Conservation (phyloP, 2,888 invertebrate genomes). For the Frankliniella intonsa region DNA sequence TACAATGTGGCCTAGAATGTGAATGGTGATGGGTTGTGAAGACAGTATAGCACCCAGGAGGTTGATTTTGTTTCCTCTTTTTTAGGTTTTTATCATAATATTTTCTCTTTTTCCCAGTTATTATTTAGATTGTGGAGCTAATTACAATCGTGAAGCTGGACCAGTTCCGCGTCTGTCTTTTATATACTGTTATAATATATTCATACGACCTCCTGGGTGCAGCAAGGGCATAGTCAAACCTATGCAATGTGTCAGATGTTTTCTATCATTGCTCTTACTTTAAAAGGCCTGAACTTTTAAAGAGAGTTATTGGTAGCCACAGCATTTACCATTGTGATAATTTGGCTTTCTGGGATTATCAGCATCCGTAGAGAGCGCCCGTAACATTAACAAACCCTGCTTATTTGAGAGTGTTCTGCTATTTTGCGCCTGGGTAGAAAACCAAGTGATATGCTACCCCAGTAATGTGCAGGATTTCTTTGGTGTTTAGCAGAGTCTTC, state of each 20-base stretch:
- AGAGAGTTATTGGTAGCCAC: neutral
- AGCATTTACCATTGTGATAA: neutral
- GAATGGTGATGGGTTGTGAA: neutral
- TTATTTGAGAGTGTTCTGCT: conserved; percentile 22
- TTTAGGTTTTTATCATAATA: conserved; percentile 28
- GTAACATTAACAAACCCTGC: conserved; percentile 22
- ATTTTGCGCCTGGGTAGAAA: conserved; percentile 18
- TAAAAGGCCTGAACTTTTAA: neutral
- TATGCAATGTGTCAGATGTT: neutral
- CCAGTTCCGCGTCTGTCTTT: conserved; percentile 7
- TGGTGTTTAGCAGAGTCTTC: conserved; percentile 6
- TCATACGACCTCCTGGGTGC: neutral
- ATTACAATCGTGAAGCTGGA: conserved; percentile 26
- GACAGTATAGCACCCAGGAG: neutral
- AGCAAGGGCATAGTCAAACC: neutral
- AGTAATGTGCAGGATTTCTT: conserved; percentile 15
- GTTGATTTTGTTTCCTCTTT: neutral
- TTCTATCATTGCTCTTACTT: neutral
- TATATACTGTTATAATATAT: neutral
- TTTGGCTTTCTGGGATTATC: conserved; percentile 20
- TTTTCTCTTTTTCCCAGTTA: conserved; percentile 28
- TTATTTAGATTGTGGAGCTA: conserved; percentile 30
- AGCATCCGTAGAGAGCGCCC: conserved; percentile 9
- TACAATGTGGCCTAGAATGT: conserved; percentile 10
- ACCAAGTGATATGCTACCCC: conserved; percentile 21